Evolutionary conservation across 2,797 vertebrate genomes (phyloP).

Genomic region (Enteromius radiatus): DNA sequence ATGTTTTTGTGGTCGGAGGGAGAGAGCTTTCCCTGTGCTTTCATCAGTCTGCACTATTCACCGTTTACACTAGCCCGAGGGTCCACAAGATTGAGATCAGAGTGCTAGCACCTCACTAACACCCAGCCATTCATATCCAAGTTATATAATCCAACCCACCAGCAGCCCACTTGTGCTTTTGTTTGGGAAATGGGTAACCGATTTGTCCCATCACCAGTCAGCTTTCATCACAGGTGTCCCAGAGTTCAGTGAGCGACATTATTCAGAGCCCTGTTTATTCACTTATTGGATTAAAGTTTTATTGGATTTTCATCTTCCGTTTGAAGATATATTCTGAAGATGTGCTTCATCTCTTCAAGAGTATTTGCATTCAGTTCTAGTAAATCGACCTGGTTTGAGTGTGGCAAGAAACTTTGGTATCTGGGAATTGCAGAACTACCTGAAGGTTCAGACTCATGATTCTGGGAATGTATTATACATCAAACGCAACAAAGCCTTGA

Average conservation of each 20-base stretch:
- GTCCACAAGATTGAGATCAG: constrained; percentile 77
- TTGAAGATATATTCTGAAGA: constrained; percentile 65
- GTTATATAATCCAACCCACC: constrained; percentile 33
- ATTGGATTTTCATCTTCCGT: constrained; percentile 75
- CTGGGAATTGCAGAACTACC: constrained; percentile 58
- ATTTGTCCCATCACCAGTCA: constrained; percentile 15
- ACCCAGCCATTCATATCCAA: constrained; percentile 37
- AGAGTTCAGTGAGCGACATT: constrained; percentile 3
- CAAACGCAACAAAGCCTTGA: constrained; percentile 4
- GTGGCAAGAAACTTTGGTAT: constrained; percentile 63
- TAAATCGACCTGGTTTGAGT: constrained; percentile 73
- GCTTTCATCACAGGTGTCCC: constrained; percentile 18
- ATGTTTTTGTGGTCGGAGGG: constrained; percentile 61
- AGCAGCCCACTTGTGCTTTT: not conserved
- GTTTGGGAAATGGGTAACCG: not conserved
- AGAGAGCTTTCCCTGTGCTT: constrained; percentile 74
- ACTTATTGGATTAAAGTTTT: constrained; percentile 78
- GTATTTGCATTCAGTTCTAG: constrained; percentile 72
- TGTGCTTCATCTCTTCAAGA: constrained; percentile 63
- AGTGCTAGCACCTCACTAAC: constrained; percentile 33
- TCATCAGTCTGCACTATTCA: constrained; percentile 74
- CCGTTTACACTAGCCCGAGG: constrained; percentile 68
- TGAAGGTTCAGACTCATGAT: constrained; percentile 1
- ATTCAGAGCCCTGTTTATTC: constrained; percentile 69
- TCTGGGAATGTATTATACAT: constrained; percentile 55